Evolutionary conservation across 2,888 invertebrate species (phyloP).

Genomic region (Parapristionchus giblindavisi): DNA sequence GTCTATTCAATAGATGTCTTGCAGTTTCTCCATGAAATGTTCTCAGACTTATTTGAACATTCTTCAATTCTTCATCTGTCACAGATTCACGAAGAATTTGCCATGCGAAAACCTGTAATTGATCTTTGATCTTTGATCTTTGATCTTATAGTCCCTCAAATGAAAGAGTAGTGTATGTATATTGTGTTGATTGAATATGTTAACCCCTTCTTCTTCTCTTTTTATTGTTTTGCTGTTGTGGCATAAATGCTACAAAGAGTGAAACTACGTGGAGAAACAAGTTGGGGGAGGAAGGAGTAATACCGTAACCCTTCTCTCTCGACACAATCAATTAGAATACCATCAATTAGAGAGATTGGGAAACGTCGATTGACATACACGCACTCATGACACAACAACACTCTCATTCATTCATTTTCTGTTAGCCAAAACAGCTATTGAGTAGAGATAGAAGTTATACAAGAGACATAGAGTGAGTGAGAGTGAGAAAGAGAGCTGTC

Average conservation of each 20-base stretch:
- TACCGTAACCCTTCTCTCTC: no score
- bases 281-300: no score
- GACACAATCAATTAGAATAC: no score
- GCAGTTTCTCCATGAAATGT: constrained; percentile 69
- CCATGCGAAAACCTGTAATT: constrained; percentile 68
- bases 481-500: constrained; percentile 16
- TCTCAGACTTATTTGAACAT: constrained; percentile 66
- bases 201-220: constrained; percentile 3
- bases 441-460: not conserved
- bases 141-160: no score
- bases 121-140: no score
- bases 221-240: constrained; percentile 24
- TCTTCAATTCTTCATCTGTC: constrained; percentile 67
- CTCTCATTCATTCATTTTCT: no score
- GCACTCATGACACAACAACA: constrained; percentile 17
- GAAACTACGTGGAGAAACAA: constrained; percentile 28
- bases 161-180: not conserved
- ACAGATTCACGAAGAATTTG: constrained; percentile 69
- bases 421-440: not conserved
- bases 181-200: not conserved
- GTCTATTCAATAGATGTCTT: constrained; percentile 63
- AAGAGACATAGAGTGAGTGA: constrained; percentile 24
- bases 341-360: not conserved
- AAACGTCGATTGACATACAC: constrained; percentile 7
- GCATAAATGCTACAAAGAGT: constrained; percentile 16